Evolutionary conservation across 2,888 invertebrate genomes (phyloP), one percentile per base, ranked within the genome.

Genomic region (Molorchus minor): DNA sequence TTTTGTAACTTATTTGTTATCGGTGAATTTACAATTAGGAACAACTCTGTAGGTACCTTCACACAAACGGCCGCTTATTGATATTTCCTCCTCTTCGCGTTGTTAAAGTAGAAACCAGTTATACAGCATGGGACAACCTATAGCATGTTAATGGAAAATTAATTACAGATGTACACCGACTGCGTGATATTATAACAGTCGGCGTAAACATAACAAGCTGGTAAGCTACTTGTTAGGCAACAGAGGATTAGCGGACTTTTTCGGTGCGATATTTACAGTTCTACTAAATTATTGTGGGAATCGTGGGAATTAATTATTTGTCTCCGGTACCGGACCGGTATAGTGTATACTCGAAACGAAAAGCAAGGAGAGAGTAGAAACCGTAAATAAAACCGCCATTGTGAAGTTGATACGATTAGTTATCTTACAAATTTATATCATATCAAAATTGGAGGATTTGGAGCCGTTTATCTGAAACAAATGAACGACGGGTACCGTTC

Each of bases 201-300:
- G 17, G 10, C 17, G 15, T 38, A 17, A 38, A 38, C 16, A 17
- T 3, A 17, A 16, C 38, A 10, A 38, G 17, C 17, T 10, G 15
- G 17, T 38, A 38, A 13, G 17, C 17, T 10, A 17, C 1, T 13
- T 38, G 15, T 15, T 35, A 10, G 10, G 17, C 38, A 8, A 38
- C 38, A 16, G 2, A 35, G 10, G 4, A 3, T 17, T 38, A 38
- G 38, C 8, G 7, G 38, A 16, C 10, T 10, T 17, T 5, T 38
- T 38, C 38, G 3, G 16, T 15, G 16, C 17, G 17, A 38, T 17
- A 16, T 38, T 38, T 38, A 38, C 38, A 38, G 38, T 38, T 38
- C 3, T 10, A 16, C 2, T 38, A 38, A 38, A 38, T 38, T n/a
- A n/a, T n/a, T 38, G 38, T 17, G 38, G 16, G 17, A 38, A 2